Percentiles rank a stretch among this genome's conserved stretches.
Conservation (phyloP, 2,797 vertebrate genomes). For the Carcharodon carcharias region DNA sequence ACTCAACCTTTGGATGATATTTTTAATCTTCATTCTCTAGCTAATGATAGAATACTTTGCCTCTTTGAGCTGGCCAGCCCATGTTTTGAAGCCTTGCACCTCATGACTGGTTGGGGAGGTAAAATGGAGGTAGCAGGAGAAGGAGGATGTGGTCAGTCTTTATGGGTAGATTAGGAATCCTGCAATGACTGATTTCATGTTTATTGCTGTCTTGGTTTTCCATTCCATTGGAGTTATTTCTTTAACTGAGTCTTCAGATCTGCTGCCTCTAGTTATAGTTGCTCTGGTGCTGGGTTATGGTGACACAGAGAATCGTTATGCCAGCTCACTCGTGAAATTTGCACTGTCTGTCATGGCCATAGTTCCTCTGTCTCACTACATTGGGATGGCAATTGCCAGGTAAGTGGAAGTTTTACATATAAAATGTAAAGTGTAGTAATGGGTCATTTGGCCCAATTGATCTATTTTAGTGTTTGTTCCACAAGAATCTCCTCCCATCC, state of each 20-base stretch:
- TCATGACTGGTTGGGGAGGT: background rate
- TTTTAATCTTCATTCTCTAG: background rate
- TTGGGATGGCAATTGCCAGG: slow-evolving; percentile 87
- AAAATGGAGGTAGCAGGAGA: background rate
- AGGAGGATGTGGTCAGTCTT: background rate
- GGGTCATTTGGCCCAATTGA: background rate
- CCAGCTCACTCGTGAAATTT: slow-evolving; percentile 68
- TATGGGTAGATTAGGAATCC: background rate
- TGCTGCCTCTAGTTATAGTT: slow-evolving; percentile 72
- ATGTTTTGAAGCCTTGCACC: background rate
- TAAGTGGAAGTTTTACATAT: slow-evolving; percentile 45
- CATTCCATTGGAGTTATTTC: slow-evolving; percentile 37
- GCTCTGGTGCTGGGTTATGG: slow-evolving; percentile 70
- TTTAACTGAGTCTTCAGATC: slow-evolving; percentile 57
- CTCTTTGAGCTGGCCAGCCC: background rate
- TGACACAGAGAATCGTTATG: slow-evolving; percentile 64
- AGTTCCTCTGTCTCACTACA: slow-evolving; percentile 81
- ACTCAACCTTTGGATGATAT: background rate
- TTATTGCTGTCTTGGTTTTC: background rate
- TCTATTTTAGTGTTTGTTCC: background rate
- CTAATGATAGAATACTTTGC: background rate
- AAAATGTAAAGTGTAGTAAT: background rate
- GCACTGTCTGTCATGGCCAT: slow-evolving; percentile 69
- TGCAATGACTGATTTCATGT: background rate
- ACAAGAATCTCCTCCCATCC: background rate